Evolutionary conservation across 92 coral and sea anemone genomes (phyloP), one percentile per base, ranked within the genome.

Genomic region (Palythoa heliodiscus): DNA sequence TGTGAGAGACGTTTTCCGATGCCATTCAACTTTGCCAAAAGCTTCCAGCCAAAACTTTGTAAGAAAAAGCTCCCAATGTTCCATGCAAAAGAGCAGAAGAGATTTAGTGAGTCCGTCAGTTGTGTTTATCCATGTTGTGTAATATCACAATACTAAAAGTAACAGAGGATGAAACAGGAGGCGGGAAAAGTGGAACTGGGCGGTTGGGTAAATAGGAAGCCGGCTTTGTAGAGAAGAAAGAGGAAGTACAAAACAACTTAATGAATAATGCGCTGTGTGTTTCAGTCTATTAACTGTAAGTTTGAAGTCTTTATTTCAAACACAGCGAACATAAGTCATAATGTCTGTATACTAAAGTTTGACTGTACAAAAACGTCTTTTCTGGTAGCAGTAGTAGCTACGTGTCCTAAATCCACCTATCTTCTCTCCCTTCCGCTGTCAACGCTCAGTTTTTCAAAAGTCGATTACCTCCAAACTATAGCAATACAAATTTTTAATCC

Each of bases 311-410:
- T 7, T 11, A 16, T 39, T 37, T 17, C 40, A 55, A n/a, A 22
- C 79, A 52, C 60, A 75, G 79, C 53, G 79, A 75, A 75, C 38
- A 75, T 60, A n/a, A n/a, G n/a, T n/a, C n/a, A n/a, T n/a, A 75
- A 48, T 60, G 52, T 1, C 20, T 50, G 63, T 17, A 52, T 69
- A 40, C 17, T 0, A 69, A 4, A 24, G 37, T 43, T 43, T 29
- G 35, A 29, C 50, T 1, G n/a, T 75, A 60, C 37, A 9, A 29
- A 60, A 29, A 29, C 35, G 1, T 29, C 35, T 29, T 29, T 29
- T 29, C 35, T 29, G 35, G 35, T 29, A 29, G 35, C 1, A 0
- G 35, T 29, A 29, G 35, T 29, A 29, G 35, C 35, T 1, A 29
- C 35, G 35, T 75, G 20, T 11, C 19, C 23, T 9, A 52, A 1